phyloP scores from a whole-genome alignment of 2,888 invertebrate species.

The Nymphalis c-album region DNA sequence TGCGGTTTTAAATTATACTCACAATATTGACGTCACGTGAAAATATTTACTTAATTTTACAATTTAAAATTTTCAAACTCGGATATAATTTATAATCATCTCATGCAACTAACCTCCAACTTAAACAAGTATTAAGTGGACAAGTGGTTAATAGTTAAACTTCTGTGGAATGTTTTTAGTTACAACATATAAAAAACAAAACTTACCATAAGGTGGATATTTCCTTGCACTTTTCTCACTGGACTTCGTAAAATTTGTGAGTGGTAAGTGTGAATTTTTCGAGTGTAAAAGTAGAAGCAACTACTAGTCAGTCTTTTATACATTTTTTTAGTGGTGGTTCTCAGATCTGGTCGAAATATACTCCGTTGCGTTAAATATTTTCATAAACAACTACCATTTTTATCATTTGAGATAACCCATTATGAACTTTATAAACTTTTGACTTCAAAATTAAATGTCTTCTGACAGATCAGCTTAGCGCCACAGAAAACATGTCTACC shows the following conservation, averaged over 20 bases:
- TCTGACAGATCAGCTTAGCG: slow-evolving; percentile 36
- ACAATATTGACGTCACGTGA: not conserved
- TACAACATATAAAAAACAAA: slow-evolving; percentile 1
- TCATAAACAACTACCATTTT: slow-evolving; percentile 49
- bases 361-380: slow-evolving; percentile 45
- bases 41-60: not conserved
- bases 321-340: slow-evolving; percentile 51
- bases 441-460: slow-evolving; percentile 32
- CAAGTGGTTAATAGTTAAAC: slow-evolving; percentile 1
- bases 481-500: slow-evolving; percentile 18
- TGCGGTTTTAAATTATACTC: not conserved
- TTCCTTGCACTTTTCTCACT: slow-evolving; percentile 50
- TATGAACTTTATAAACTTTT: slow-evolving; percentile 64
- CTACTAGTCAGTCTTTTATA: slow-evolving; percentile 53
- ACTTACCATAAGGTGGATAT: slow-evolving; percentile 63
- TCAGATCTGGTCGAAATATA: slow-evolving; percentile 21
- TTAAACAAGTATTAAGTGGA: slow-evolving; percentile 1
- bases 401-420: slow-evolving; percentile 73
- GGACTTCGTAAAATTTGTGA: slow-evolving; percentile 42
- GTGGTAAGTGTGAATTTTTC: slow-evolving; percentile 46
- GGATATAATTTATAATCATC: not conserved
- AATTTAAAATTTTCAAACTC: not conserved
- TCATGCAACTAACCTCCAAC: not conserved
- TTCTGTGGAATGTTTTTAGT: slow-evolving; percentile 5
- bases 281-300: slow-evolving; percentile 50